Evolutionary conservation across 2,113 vertebrate species (phyloP), one percentile per base, ranked within the genome.

Genomic region (Salvelinus alpinus): DNA sequence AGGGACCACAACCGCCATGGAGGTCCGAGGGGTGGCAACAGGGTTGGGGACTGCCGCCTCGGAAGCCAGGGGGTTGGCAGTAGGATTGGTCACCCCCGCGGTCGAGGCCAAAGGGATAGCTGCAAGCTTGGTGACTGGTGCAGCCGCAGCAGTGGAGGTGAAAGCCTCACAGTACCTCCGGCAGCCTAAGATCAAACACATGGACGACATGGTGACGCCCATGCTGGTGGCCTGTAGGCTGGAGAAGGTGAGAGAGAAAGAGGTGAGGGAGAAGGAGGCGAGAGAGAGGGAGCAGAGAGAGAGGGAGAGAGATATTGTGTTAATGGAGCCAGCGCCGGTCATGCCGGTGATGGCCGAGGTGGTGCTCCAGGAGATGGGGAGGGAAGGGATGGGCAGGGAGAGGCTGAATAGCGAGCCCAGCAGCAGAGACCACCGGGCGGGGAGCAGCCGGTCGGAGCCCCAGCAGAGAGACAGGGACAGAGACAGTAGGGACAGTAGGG

Each of bases 111-210:
- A 73, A 72, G 87, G 86, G 0, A 86, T 88, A 20, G 76, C 29
- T 0, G n/a, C 73, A 0, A 87, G 83, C 2, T 70, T 18, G 5
- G 77, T 85, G 81, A 85, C 72, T 80, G 77, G 86, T 75, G 75
- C 89, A 48, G 16, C 74, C 0, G 80, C 85, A n/a, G 82, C 85
- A 0, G 72, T 70, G 60, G 94, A 94, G 54, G 79, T 66, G 0
- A 93, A 92, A 64, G 81, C 93, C 0, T 95, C 94, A 5, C 94
- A 78, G 3, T 92, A 92, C 77, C 89, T 92, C 13, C 88, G 95
- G 16, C 96, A 95, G 76, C 91, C 95, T 25, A 94, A 93, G 79
- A 94, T 95, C 18, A 95, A 95, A 84, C 91, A 94, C 74, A 47
- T 96, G 64, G 93, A 91, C 0, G 95, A 96, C 14, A 87, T 85